Percentiles rank a stretch among this genome's conserved stretches.
phyloP scores from a whole-genome alignment of 2,113 vertebrate genomes.

The Paedocypris sp. region DNA sequence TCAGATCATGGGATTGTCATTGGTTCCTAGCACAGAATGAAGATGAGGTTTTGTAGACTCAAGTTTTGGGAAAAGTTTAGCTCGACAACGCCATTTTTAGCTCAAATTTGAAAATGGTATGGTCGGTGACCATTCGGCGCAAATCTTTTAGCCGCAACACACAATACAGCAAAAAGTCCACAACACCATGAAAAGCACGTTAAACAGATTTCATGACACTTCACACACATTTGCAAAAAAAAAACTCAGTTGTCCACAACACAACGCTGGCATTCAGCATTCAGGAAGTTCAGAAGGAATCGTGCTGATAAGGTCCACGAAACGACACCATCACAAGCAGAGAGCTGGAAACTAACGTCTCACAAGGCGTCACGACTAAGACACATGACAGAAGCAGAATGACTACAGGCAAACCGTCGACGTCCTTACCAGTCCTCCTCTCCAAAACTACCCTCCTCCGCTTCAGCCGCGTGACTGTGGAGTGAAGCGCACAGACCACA shows the following conservation, averaged over 20 bases:
- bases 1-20: too few species aligned
- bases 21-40: too few species aligned
- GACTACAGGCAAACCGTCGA: constrained; percentile 34
- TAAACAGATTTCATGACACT: too few species aligned
- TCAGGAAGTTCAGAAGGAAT: constrained; percentile 5
- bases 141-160: too few species aligned
- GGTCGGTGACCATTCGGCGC: too few species aligned
- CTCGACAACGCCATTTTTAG: too few species aligned
- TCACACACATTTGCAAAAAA: too few species aligned
- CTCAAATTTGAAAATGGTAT: too few species aligned
- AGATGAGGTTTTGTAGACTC: too few species aligned
- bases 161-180: too few species aligned
- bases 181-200: too few species aligned
- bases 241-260: background rate
- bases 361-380: constrained; percentile 51
- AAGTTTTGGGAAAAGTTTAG: too few species aligned
- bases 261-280: background rate
- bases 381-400: constrained; percentile 52
- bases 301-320: constrained; percentile 20
- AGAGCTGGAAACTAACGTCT: constrained; percentile 37
- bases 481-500: constrained; percentile 51
- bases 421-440: constrained; percentile 87
- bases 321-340: constrained; percentile 20
- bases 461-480: constrained; percentile 82
- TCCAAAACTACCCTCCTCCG: constrained; percentile 84